phyloP scores from a whole-genome alignment of 1,140 invertebrate genomes.

The Macrobrachium rosenbergii region DNA sequence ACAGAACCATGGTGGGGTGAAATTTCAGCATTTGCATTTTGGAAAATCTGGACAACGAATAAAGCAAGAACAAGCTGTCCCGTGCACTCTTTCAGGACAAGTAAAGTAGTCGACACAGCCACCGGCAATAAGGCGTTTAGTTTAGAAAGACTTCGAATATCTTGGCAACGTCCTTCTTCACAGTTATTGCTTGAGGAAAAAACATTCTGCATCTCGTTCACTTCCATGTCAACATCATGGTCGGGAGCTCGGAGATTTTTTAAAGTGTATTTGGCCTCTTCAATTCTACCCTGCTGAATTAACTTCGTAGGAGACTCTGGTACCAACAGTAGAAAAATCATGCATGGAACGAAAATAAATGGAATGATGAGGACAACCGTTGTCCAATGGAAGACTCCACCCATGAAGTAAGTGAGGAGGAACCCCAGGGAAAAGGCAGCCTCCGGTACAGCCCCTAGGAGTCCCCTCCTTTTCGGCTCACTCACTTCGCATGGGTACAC shows the following conservation, averaged over 20 bases:
- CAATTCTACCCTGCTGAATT: conserved; percentile 11
- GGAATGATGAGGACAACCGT: conserved; percentile 40
- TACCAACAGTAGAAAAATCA: conserved; percentile 24
- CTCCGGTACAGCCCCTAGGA: conserved; percentile 35
- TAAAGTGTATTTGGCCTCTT: conserved; percentile 40
- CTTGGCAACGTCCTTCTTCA: too few relatives aligned
- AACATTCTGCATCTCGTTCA: conserved; percentile 20
- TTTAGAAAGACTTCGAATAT: background rate
- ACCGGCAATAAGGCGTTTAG: conserved; percentile 27
- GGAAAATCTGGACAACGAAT: conserved; percentile 29
- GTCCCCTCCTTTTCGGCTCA: conserved; percentile 32
- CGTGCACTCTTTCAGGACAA: conserved; percentile 50
- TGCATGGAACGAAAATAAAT: conserved; percentile 19
- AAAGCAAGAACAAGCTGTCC: conserved; percentile 46
- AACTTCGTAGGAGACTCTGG: conserved; percentile 56
- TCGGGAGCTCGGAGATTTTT: background rate
- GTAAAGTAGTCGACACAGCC: background rate
- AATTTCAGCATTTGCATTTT: conserved; percentile 9
- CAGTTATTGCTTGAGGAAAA: background rate
- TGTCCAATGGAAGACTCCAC: conserved; percentile 41
- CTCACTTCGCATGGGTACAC: conserved; percentile 56
- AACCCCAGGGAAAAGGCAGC: conserved; percentile 56
- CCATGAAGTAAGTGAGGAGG: conserved; percentile 48
- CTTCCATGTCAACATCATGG: conserved; percentile 36
- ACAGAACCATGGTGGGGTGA: conserved; percentile 27